Evolutionary conservation across 2,113 vertebrate species (phyloP), one percentile per base, ranked within the genome.

Genomic region (Saccopteryx bilineata): DNA sequence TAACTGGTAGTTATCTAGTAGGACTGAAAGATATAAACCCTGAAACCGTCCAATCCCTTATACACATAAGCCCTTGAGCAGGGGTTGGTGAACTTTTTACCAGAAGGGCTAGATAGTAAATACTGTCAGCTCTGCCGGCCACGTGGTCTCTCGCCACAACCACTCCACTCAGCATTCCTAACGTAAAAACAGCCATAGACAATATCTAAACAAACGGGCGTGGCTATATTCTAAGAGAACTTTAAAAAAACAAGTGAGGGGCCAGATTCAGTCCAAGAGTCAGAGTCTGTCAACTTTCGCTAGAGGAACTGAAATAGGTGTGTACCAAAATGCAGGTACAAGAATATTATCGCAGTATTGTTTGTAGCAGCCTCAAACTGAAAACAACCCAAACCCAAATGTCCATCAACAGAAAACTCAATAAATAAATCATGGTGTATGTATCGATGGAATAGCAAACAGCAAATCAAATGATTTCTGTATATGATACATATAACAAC

Each of bases 351-450:
- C 19, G 9, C 19, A 15, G 2, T 78, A 26, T 33, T 26, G 0
- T 90, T 74, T 69, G 24, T 69, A 87, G 83, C 13, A 75, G 5
- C 31, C 50, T 71, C 80, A 46, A 96, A 74, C 39, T 61, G 46
- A 33, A 96, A 85, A 71, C 48, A 61, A 23, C 23, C 33, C 54
- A 76, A 66, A 83, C 26, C 52, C 60, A 80, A 92, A 90, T 87
- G 23, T 61, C 50, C 28, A 68, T 54, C 28, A 48, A 26, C 1
- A 69, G 18, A 9, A 75, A 28, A 58, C 18, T 79, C 85, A 50
- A n/a, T 72, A 83, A 89, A 58, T 39, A 79, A 80, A 83, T 5
- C n/a, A 26, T 31, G 0, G 10, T 46, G 1, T n/a, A 9, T 23
- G 24, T 54, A 52, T 21, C 3, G 18, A n/a, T 17, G 5, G 66